Base-by-base conservation (phyloP, 1,140 invertebrate species). In the Neodiprion fabricii region DNA sequence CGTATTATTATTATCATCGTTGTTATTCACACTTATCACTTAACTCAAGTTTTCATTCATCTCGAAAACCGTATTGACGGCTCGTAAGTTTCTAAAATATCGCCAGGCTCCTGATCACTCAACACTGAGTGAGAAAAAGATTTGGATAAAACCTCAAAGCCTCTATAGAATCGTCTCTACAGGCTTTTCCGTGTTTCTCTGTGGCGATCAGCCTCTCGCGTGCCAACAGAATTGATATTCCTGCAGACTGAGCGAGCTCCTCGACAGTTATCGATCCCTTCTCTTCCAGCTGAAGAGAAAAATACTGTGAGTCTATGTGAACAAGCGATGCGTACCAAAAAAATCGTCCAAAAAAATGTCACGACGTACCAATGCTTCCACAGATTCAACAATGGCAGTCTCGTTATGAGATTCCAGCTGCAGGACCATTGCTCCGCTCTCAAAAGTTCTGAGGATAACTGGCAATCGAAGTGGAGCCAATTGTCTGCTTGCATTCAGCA, bases 111-210 rank as follows among this genome's bases (percentile, higher is more conserved):
- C 53, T 61, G 11, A 11, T 9, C 53, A 9, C 53, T 61, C 53
- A 61, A 61, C 53, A 61, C 53, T 61, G 53, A 61, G 67, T 78
- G 75, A 96, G 85, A 89, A 98, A 95, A 61, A 92, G 86, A 91
- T 99, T 99, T 1, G 95, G 94, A 90, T 96, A 99, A 89, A 99
- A 99, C 79, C 94, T 90, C 47, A 99, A 87, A 61, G 97, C 97
- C 90, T 99, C 96, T 73, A 98, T 94, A 0, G 95, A 95, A 85
- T 99, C 97, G 88, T 99, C 98, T 76, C 97, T 90, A 84, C 97
- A 98, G n/a, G 95, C 92, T 79, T 92, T 90, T 1, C 96, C 97
- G 80, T 91, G 88, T 79, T 93, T 93, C 89, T 99, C 97, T 7
- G 95, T 92, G 12, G 94, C 92, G 71, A 96, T 86, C 11, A 99